Evolutionary conservation across 2,113 vertebrate genomes (phyloP), one percentile per base, ranked within the genome.

Genomic region (Psilopsiagon aurifrons): DNA sequence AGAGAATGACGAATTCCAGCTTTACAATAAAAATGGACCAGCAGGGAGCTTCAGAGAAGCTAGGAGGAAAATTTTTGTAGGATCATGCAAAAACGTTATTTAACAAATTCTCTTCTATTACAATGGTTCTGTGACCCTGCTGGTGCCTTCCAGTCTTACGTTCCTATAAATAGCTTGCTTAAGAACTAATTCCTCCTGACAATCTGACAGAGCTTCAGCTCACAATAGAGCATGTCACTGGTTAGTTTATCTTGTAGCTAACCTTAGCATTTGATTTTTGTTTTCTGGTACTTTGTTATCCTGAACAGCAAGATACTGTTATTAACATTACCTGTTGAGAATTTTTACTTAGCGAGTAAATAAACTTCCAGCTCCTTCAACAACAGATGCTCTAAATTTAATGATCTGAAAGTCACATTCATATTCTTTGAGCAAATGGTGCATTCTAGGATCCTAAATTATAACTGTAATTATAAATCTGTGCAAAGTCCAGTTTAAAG

Each of bases 121-220:
- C 62, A 87, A 85, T 79, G 86, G 59, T 94, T 94, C 90, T 62
- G 57, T 91, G 93, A 95, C 91, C 91, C 93, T 79, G 47, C 35
- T 62, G 80, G 74, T 95, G 86, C 91, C 93, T 97, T 94, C 89
- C 84, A 89, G 94, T 86, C 91, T 95, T 94, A 83, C 33, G 83
- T 87, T 97, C 80, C 96, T 95, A 94, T 95, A 96, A 97, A 96
- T 96, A 92, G 51, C 70, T 94, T 94, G 41, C 91, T 94, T 95
- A 92, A 85, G 88, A 92, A 92, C 81, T 92, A 94, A 96, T 95
- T 96, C 92, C 74, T 89, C 81, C 74, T 94, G 94, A 94, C 96
- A 94, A 77, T 71, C 74, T 76, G 81, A 91, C 88, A 91, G 92
- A 92, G 77, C 62, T 87, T 67, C 73, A 66, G 86, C 46, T 51